Evolutionary conservation across 2,113 vertebrate species (phyloP).

Genomic region (Manacus vitellinus): DNA sequence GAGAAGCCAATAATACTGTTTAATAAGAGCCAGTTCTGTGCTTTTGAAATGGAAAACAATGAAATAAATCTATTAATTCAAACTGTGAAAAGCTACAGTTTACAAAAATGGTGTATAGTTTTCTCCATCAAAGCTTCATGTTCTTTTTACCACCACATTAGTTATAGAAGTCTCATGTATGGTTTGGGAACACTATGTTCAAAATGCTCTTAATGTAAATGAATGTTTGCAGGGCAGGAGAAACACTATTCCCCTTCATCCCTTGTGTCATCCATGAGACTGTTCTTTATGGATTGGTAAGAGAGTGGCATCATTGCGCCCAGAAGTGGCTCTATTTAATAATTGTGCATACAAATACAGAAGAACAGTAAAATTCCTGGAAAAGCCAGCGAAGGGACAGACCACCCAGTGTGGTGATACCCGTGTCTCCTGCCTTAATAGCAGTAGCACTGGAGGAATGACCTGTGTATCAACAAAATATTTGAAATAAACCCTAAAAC

Average conservation of each 20-base stretch:
- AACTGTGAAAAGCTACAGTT: neutral
- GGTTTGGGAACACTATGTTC: neutral
- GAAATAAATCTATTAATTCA: neutral
- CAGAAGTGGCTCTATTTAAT: neutral
- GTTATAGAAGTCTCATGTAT: neutral
- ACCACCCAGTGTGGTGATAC: neutral
- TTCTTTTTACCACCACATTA: neutral
- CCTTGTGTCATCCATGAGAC: neutral
- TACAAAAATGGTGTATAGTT: neutral
- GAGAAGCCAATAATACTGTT: neutral
- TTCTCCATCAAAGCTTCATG: neutral
- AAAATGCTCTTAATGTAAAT: neutral
- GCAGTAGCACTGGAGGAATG: neutral
- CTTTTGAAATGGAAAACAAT: conserved; percentile 20
- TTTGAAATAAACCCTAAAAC: neutral
- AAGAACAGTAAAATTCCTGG: neutral
- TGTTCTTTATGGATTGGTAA: neutral
- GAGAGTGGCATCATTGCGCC: neutral
- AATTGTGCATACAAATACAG: neutral
- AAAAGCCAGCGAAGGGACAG: neutral
- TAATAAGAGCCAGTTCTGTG: neutral
- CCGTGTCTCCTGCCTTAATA: neutral
- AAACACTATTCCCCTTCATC: neutral
- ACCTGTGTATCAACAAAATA: too few species aligned
- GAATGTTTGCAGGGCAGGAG: neutral